Base-by-base conservation (phyloP, 2,797 vertebrate genomes). In the Myoxocephalus aenaeus region DNA sequence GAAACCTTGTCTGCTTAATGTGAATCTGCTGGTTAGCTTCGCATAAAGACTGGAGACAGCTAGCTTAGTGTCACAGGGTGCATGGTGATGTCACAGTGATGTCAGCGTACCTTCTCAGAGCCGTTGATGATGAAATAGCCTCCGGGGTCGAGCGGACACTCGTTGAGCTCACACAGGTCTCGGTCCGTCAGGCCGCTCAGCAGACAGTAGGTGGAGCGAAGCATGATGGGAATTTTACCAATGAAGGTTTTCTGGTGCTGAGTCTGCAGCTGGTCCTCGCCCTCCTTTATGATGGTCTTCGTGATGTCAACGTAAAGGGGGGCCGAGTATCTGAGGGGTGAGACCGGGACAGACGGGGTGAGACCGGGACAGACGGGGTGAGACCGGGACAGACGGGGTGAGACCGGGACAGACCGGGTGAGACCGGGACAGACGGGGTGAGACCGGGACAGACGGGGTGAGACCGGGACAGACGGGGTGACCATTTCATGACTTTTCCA, bases 91-190 rank as follows among this genome's bases (percentile, higher is more conserved):
- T 65, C 44, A 51, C 0, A 34, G 34, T 34, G 34, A 32, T 32
- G 32, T 32, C 32, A 1, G 46, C 13, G 0, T 84, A 98, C 98
- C 97, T 99, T 99, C 93, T 99, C 98, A 2, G 98, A 99, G 77
- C 98, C 98, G 73, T 99, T 99, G 90, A 99, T 99, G 92, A 99
- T 99, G 82, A 99, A 99, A 88, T 99, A 99, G 25, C 98, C 98
- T 10, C 98, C 98, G 0, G 98, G 98, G 90, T 99, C 98, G 32
- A 99, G 95, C 0, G 98, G 98, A 79, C 98, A 99, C 82, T 99
- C 98, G 14, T 99, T 99, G 77, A 99, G 95, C 85, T 99, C 97
- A 77, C 98, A 99, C 44, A 99, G 95, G 82, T 99, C 98, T 92
- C 98, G 93, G 76, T 99, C 98, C 0, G 97, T 99, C 73, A 99